Evolutionary conservation across 1,140 invertebrate species (phyloP).

Genomic region (Lordiphosa stackelbergi): DNA sequence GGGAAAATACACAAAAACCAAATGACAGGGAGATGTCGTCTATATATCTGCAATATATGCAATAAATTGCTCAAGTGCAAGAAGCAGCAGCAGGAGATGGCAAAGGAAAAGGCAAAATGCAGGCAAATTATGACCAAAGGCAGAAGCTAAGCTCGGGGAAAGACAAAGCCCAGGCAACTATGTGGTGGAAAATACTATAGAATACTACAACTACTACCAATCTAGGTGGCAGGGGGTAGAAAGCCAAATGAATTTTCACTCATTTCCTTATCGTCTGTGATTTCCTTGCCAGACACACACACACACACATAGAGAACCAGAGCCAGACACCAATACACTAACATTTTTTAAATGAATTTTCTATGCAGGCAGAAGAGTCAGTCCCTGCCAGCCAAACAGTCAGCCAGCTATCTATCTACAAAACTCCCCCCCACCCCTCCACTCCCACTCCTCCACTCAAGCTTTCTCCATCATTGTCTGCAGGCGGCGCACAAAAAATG

Average conservation of each 20-base stretch:
- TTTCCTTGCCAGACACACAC: slow-evolving; percentile 66
- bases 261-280: slow-evolving; percentile 75
- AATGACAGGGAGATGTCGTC: slow-evolving; percentile 36
- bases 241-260: slow-evolving; percentile 71
- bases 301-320: slow-evolving; percentile 21
- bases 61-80: slow-evolving; percentile 69
- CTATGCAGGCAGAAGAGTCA: slow-evolving; percentile 56
- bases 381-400: slow-evolving; percentile 4
- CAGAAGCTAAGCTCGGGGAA: slow-evolving; percentile 15
- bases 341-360: slow-evolving; percentile 65
- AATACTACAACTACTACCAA: slow-evolving; percentile 18
- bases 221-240: not conserved
- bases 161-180: slow-evolving; percentile 7
- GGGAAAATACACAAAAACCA: slow-evolving; percentile 4
- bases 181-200: slow-evolving; percentile 30
- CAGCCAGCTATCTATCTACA: slow-evolving; percentile 5
- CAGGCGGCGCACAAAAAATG: slow-evolving; percentile 67
- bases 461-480: slow-evolving; percentile 49
- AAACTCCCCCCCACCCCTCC: not conserved
- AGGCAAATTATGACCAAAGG: slow-evolving; percentile 58
- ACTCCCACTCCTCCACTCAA: not conserved
- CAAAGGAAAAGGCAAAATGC: slow-evolving; percentile 37
- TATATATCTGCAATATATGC: slow-evolving; percentile 42
- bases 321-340: slow-evolving; percentile 13
- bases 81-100: not conserved